Percentiles rank a stretch among this genome's conserved stretches.
Evolutionary conservation across 2,113 vertebrate species (phyloP).

Genomic region (Agapornis roseicollis): DNA sequence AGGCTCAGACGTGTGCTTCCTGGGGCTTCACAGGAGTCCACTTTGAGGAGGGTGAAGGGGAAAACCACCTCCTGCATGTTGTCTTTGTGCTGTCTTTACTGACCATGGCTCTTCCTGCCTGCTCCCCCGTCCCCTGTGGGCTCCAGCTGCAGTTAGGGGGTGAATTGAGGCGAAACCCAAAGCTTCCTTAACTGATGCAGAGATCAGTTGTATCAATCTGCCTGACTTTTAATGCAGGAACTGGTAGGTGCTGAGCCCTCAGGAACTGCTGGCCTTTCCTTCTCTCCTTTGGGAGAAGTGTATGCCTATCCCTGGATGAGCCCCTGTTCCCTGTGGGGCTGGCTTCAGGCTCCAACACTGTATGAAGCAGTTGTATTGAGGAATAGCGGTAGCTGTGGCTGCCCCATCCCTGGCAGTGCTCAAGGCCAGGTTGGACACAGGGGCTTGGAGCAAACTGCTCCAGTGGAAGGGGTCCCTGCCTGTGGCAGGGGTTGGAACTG

Average conservation of each 20-base stretch:
- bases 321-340: accelerated
- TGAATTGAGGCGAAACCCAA: not conserved
- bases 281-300: not conserved
- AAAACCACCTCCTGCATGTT: not conserved
- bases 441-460: not conserved
- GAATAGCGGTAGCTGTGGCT: not conserved
- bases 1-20: not conserved
- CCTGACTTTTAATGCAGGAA: not conserved
- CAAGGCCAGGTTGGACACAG: not conserved
- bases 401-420: not conserved
- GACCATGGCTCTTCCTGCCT: not conserved
- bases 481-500: too few species aligned
- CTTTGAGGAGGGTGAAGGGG: not conserved
- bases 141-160: not conserved
- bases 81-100: not conserved
- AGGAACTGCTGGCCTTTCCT: not conserved
- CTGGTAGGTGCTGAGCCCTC: not conserved
- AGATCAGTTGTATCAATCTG: accelerated
- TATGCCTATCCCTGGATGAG: too few species aligned
- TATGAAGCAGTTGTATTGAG: not conserved
- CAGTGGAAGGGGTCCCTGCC: too few species aligned
- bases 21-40: not conserved
- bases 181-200: not conserved
- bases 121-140: not conserved
- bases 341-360: not conserved